These are phyloP conservation scores for Melanotaenia boesemani DNA, from an alignment of 2,797 vertebrate genomes.

Conservation along the genomic window DNA sequence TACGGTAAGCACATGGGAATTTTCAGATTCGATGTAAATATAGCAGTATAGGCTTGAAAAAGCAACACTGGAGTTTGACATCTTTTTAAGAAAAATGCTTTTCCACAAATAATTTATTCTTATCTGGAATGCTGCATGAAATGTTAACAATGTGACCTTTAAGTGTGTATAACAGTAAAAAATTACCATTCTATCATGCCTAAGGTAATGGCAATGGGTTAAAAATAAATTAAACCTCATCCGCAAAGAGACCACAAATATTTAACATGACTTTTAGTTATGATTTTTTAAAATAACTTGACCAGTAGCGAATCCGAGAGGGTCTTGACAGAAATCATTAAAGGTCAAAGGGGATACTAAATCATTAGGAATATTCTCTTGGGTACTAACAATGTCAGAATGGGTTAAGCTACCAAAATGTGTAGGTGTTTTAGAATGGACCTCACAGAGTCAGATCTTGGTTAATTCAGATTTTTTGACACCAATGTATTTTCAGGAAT, in stretches of 20 bases:
- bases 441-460: no score
- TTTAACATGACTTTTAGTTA: neutral
- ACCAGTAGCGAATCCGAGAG: neutral
- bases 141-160: constrained; percentile 1
- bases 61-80: neutral
- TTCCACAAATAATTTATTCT: neutral
- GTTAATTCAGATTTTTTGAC: no score
- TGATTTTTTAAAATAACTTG: neutral
- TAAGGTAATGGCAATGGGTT: neutral
- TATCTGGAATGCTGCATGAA: neutral
- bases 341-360: neutral
- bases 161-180: neutral
- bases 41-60: neutral
- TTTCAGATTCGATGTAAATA: neutral
- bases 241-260: neutral
- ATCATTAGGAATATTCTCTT: neutral
- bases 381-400: neutral
- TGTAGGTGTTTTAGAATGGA: neutral
- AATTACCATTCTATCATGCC: neutral
- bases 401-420: neutral
- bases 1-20: neutral
- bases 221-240: constrained; percentile 1
- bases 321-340: neutral
- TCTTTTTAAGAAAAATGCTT: neutral
- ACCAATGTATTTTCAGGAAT: no score